Percentiles rank a stretch among this genome's conserved stretches.
Conservation (phyloP, 1,140 invertebrate genomes). For the Nebria ingens region DNA sequence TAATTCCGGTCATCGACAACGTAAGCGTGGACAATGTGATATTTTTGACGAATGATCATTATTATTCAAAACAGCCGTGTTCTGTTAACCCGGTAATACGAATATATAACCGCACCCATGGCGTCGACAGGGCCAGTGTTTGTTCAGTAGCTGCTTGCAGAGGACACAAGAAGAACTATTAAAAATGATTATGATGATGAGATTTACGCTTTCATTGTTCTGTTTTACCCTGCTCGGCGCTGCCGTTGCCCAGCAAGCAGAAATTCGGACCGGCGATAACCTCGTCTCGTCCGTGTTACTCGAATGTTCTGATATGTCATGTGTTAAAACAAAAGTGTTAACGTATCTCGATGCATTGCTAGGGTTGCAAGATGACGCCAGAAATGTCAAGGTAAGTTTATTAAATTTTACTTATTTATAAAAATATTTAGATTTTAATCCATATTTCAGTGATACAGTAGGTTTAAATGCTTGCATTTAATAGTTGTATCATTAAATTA, state of each 20-base stretch:
- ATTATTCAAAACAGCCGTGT: conserved; percentile 25
- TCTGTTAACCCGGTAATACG: conserved; percentile 25
- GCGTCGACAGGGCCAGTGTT: conserved; percentile 15
- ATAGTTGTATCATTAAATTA: too few relatives aligned
- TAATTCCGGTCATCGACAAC: background rate
- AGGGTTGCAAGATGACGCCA: conserved; percentile 47
- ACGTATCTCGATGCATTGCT: conserved; percentile 58
- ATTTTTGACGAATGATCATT: conserved; percentile 21
- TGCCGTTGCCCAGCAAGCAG: conserved; percentile 36
- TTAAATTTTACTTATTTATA: too few relatives aligned
- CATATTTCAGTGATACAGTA: too few relatives aligned
- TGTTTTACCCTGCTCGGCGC: conserved; percentile 34
- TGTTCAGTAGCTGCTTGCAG: conserved; percentile 11
- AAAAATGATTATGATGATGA: too few relatives aligned
- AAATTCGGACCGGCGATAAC: conserved; percentile 49
- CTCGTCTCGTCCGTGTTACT: conserved; percentile 57
- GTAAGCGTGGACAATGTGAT: conserved; percentile 8
- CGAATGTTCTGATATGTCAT: conserved; percentile 57
- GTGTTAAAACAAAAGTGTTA: conserved; percentile 61
- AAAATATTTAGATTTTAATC: too few relatives aligned
- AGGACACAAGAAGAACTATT: too few relatives aligned
- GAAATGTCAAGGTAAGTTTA: conserved; percentile 29
- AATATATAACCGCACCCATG: conserved; percentile 35
- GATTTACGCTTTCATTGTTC: conserved; percentile 20
- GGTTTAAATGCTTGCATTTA: too few relatives aligned